These are phyloP conservation scores for Ceratina japonica DNA, from an alignment of 1,140 invertebrate species.

Conservation along the genomic window DNA sequence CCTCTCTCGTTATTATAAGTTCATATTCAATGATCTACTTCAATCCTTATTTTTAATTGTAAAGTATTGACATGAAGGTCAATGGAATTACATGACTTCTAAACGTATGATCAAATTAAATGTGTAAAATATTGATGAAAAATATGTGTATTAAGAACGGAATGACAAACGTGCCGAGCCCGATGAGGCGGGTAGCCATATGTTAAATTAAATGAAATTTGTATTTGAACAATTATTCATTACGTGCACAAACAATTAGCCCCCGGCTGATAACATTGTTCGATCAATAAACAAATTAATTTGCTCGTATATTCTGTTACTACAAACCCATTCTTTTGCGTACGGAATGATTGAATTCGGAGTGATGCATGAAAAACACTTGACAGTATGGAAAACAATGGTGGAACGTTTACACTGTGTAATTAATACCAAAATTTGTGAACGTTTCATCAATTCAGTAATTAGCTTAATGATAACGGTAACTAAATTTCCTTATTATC, in stretches of 20 bases:
- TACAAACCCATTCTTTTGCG: neutral
- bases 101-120: too few relatives aligned
- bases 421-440: neutral
- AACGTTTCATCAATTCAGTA: neutral
- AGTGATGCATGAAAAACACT: neutral
- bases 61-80: too few relatives aligned
- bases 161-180: neutral
- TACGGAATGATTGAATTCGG: neutral
- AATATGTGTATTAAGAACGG: neutral
- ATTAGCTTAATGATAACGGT: neutral
- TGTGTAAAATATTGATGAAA: neutral
- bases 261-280: neutral
- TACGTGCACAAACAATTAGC: conserved; percentile 3
- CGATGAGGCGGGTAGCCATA: neutral
- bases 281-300: neutral
- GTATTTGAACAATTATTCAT: conserved; percentile 6
- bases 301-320: neutral
- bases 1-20: too few relatives aligned
- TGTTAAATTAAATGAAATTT: conserved; percentile 15
- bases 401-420: neutral
- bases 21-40: too few relatives aligned
- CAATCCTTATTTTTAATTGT: too few relatives aligned
- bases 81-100: too few relatives aligned
- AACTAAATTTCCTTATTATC: too few relatives aligned
- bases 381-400: neutral